Evolutionary conservation across 2,113 vertebrate species (phyloP), one percentile per base, ranked within the genome.

Genomic region (Empidonax alnorum): DNA sequence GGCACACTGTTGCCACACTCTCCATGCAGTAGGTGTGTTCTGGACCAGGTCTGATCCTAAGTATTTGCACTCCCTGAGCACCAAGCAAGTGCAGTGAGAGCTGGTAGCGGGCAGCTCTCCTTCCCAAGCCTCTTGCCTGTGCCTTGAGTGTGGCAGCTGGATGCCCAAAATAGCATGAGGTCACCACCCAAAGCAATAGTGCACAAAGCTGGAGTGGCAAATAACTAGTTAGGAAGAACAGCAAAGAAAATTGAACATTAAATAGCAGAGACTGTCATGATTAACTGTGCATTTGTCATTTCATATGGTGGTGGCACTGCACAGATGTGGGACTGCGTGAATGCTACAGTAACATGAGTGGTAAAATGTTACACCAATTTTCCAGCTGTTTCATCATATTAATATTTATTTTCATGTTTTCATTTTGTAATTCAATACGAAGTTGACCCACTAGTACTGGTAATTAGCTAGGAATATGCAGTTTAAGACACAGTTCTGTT

Each of bases 21-120:
- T 49, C 13, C 37, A 31, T 0, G 0, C 0, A 0, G 9, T 68
- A 47, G 15, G 14, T 79, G 10, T 9, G 1, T 84, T 84, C 46
- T 52, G 24, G 62, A 22, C 49, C 14, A 12, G 17, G 12, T 65
- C 0, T 0, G 6, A 56, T 89, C 41, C 37, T 68, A 25, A 17
- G 5, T 50, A 5, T 56, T 74, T 71, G 72, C 41, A 10, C 44
- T 47, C 20, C 14, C 50, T 56, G 50, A 61, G 42, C 41, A 66
- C 37, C 41, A 28, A 49, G 59, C 0, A 3, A 69, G 20, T 17
- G 30, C 27, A 28, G 41, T 4, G 37, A 69, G 46, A 27, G 37
- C 46, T 53, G 49, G 14, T 15, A 52, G 31, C 14, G 47, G 8
- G 44, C 21, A 72, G 27, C 33, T 72, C 23, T 44, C 55, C 31